phyloP scores from a whole-genome alignment of 1,140 invertebrate genomes.

The Anagrus nilaparvatae region DNA sequence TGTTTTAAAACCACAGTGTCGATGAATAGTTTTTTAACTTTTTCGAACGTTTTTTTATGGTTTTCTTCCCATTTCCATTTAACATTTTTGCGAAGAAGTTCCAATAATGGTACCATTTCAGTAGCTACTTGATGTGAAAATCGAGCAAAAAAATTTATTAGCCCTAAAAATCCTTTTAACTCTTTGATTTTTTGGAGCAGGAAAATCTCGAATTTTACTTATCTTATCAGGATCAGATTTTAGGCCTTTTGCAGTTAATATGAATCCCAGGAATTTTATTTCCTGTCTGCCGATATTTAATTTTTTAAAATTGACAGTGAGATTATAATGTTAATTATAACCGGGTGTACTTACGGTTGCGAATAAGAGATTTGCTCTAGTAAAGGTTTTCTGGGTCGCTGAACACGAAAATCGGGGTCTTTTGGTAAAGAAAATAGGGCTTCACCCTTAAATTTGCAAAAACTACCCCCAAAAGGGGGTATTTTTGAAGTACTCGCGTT shows the following conservation, averaged over 20 bases:
- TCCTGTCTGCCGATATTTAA: too few species aligned
- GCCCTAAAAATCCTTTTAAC: slow-evolving; percentile 34
- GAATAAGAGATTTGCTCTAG: too few species aligned
- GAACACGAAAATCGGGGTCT: too few species aligned
- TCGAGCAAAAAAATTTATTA: slow-evolving; percentile 32
- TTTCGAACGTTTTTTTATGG: slow-evolving; percentile 18
- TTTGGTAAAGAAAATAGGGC: too few species aligned
- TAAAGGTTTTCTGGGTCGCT: too few species aligned
- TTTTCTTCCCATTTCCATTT: slow-evolving; percentile 13
- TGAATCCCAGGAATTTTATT: slow-evolving; percentile 34
- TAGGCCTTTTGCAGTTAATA: slow-evolving; percentile 23
- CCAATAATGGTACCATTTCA: slow-evolving; percentile 25
- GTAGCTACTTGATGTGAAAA: neutral
- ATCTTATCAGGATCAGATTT: slow-evolving; percentile 25
- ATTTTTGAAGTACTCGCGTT: too few species aligned
- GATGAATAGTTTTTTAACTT: slow-evolving; percentile 9
- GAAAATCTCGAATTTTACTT: slow-evolving; percentile 20
- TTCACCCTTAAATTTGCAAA: too few species aligned
- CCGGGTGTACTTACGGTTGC: too few species aligned
- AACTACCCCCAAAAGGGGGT: too few species aligned
- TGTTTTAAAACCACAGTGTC: neutral
- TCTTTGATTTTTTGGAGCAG: slow-evolving; percentile 26
- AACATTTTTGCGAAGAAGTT: slow-evolving; percentile 22
- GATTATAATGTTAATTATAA: too few species aligned
- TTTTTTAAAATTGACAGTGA: too few species aligned